These are phyloP conservation scores for Cochlearius cochlearius DNA, from an alignment of 2,113 vertebrate species.

Conservation along the genomic window DNA sequence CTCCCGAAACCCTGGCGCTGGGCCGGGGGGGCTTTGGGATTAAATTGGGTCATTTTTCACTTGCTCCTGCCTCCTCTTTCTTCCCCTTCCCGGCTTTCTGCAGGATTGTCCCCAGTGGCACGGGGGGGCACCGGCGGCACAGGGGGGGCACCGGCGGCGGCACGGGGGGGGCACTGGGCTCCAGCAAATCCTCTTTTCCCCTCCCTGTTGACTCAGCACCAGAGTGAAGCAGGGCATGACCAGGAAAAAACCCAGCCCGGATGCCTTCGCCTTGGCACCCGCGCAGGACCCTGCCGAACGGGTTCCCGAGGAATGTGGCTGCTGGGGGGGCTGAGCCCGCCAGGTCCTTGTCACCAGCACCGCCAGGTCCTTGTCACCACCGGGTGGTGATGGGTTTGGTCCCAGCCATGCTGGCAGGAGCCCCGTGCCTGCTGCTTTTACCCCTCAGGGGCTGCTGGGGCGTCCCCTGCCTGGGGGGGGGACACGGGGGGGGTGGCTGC, in stretches of 20 bases:
- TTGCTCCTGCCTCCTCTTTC: neutral
- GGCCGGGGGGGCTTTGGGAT: neutral
- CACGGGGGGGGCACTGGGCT: neutral
- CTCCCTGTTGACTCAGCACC: neutral
- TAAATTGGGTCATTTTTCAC: constrained; percentile 47
- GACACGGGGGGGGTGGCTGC: neutral
- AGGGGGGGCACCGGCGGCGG: neutral
- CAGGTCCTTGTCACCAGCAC: neutral
- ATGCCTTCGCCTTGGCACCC: neutral
- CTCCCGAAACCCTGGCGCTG: neutral
- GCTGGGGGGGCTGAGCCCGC: neutral
- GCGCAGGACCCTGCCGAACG: neutral
- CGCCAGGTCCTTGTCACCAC: neutral
- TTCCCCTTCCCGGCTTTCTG: neutral
- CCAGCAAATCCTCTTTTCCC: neutral
- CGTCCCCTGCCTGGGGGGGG: neutral
- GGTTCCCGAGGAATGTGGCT: constrained; percentile 46
- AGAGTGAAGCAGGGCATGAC: neutral
- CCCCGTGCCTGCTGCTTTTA: neutral
- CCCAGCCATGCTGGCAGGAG: fast-evolving
- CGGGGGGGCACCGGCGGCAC: too few relatives aligned
- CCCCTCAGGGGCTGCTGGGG: neutral
- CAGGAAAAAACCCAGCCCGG: neutral
- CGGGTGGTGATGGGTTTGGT: neutral
- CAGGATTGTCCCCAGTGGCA: fast-evolving